Evolutionary conservation across 2,113 vertebrate species (phyloP), one percentile per base, ranked within the genome.

Genomic region (Oncorhynchus keta): DNA sequence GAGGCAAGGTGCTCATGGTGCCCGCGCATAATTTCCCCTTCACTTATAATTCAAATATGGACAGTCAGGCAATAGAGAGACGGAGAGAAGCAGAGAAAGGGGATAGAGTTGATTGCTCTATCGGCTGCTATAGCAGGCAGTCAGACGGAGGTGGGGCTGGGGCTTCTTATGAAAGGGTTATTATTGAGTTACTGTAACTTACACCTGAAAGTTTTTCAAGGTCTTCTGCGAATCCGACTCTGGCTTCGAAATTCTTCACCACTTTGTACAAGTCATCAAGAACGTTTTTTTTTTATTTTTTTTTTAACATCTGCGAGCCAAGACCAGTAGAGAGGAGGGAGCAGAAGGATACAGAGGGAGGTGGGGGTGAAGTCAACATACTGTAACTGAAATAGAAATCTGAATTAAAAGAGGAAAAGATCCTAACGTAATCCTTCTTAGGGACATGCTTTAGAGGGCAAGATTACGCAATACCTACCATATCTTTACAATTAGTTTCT

Each of bases 161-260:
- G 68, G 18, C 39, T 55, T 79, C 77, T 64, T 35, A 51, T 79
- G 69, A 86, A 87, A 84, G 79, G 86, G 2, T 74, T 84, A 75
- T 89, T 80, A 86, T 83, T 82, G 75, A 83, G 83, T 89, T 90
- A 86, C 87, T 84, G 84, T 89, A 83, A 93, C 93, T 91, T 84
- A 95, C 95, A 92, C 93, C 92, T 91, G 91, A 92, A 93, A 95
- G 93, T 91, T 94, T 96, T 88, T 95, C 91, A 86, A 95, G 91
- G 89, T 95, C 94, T 90, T 95, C 92, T 30, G 92, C 91, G 78
- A 95, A 94, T 92, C 94, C 92, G 81, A 88, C 88, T 90, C 91
- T 88, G 78, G 93, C 94, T 82, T 95, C 90, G 83, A 93, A 97
- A 93, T 94, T 95, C 90, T 95, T 95, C 90, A 91, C 85, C 84